A percentile compares a stretch with the other conserved stretches of the same genome.
Evolutionary conservation across 2,113 vertebrate species (phyloP).

Genomic region (Melospiza melodia): DNA sequence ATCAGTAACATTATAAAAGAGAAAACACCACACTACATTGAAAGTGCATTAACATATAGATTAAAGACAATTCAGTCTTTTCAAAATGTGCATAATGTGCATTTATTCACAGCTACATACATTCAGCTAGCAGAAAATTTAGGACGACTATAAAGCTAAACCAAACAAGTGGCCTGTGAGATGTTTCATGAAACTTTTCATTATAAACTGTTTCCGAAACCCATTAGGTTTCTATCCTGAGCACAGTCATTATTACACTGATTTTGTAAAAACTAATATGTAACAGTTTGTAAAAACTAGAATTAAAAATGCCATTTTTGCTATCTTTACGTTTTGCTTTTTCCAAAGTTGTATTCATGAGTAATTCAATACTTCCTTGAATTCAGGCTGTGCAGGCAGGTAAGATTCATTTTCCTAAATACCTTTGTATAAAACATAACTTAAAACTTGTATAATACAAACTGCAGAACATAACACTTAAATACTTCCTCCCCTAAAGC

Average conservation of each 20-base stretch:
- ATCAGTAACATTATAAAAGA: not conserved
- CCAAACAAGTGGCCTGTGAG: not conserved
- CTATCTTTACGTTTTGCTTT: not conserved
- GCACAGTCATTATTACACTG: not conserved
- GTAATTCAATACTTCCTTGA: not conserved
- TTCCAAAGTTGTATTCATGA: not conserved
- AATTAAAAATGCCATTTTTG: not conserved
- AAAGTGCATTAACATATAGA: conserved; percentile 52
- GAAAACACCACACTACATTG: not conserved
- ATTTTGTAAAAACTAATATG: not conserved
- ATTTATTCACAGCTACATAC: conserved; percentile 7
- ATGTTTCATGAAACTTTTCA: not conserved
- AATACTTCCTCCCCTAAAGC: not conserved
- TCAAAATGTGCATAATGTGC: not conserved
- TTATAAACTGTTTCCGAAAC: not conserved
- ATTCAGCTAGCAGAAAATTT: not conserved
- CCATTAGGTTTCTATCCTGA: not conserved
- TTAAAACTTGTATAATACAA: not conserved
- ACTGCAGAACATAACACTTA: not conserved
- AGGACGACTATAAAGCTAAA: not conserved
- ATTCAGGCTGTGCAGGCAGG: not conserved
- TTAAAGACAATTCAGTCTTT: conserved; percentile 49
- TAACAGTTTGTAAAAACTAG: not conserved
- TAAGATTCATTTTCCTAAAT: not conserved
- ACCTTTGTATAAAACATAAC: not conserved